Base-by-base conservation (phyloP, 2,888 invertebrate genomes). In the Perithous albicinctus region DNA sequence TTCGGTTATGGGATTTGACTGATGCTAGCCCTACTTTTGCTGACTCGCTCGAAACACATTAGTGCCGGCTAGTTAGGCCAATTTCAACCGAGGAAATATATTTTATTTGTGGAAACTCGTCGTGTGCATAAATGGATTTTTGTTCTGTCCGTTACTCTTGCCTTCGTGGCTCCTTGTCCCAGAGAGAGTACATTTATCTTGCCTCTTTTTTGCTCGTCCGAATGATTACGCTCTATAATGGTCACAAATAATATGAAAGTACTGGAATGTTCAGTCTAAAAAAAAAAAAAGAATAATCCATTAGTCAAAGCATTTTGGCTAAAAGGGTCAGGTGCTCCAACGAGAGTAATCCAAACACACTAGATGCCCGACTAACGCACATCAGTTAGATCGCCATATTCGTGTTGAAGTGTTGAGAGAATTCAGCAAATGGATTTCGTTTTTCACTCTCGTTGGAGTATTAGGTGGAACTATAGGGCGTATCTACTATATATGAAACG, bases 301-400 rank as follows among this genome's bases (percentile, higher is more conserved):
- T 74, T 64, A 74, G 64, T 41, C 54, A 29, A 43, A 12, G 51
- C 35, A 51, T 63, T 61, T n/a, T 15, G 35, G 73, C 8, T 32
- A 35, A 51, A 54, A 51, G 38, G 63, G 35, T 38, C 51, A 51
- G 73, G 23, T 38, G 41, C 51, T 43, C 18, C 15, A 20, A 51
- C 18, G 54, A 64, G 64, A 74, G 74, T 64, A 64, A 74, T 51
- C 32, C 54, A 74, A 74, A 74, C 20, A 54, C 54, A 59, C 59
- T 63, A 38, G 15, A 23, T 15, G 38, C 12, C 26, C 63, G n/a
- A 61, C 26, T 23, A 38, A 64, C 29, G 48, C 10, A 15, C 63
- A 63, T 74, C 41, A 43, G 66, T 23, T 15, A 15, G 8, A 41
- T 74, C 26, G 46, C 32, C 35, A 51, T 54, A 64, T 5, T 54